phyloP scores from a whole-genome alignment of 2,113 vertebrate species.

The Galbula dea region DNA sequence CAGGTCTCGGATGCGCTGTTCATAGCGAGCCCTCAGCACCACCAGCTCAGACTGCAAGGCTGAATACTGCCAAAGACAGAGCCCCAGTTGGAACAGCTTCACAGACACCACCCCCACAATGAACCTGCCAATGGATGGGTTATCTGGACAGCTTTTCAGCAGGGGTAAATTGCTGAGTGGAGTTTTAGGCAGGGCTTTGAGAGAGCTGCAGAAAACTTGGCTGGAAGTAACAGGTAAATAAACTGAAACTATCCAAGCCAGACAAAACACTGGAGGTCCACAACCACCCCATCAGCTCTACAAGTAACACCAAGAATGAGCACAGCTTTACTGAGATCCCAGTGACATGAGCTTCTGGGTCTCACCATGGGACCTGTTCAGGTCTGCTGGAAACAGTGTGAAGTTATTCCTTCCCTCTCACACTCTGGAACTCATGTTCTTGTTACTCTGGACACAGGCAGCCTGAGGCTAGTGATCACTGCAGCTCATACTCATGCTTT shows the following conservation, averaged over 20 bases:
- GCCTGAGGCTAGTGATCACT: not conserved
- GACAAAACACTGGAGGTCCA: not conserved
- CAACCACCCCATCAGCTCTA: not conserved
- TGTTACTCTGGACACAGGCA: not conserved
- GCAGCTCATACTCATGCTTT: not conserved
- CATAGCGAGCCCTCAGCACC: conserved; percentile 68
- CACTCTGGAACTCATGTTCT: not conserved
- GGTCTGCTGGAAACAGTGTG: not conserved
- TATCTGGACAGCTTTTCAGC: accelerated
- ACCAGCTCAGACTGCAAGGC: conserved; percentile 69
- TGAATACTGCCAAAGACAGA: conserved; percentile 52
- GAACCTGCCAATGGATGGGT: accelerated
- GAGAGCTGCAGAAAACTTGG: not conserved
- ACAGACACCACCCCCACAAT: not conserved
- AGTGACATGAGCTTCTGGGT: not conserved
- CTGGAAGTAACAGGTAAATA: not conserved
- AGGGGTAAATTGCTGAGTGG: not conserved
- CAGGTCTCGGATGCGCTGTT: conserved; percentile 63
- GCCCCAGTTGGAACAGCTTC: not conserved
- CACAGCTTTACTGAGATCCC: not conserved
- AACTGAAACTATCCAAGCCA: not conserved
- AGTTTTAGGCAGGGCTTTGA: not conserved
- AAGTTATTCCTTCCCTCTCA: not conserved
- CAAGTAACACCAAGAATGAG: not conserved
- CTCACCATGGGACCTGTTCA: not conserved